Conservation (phyloP, 2,888 invertebrate genomes). For the Globia sparganii region DNA sequence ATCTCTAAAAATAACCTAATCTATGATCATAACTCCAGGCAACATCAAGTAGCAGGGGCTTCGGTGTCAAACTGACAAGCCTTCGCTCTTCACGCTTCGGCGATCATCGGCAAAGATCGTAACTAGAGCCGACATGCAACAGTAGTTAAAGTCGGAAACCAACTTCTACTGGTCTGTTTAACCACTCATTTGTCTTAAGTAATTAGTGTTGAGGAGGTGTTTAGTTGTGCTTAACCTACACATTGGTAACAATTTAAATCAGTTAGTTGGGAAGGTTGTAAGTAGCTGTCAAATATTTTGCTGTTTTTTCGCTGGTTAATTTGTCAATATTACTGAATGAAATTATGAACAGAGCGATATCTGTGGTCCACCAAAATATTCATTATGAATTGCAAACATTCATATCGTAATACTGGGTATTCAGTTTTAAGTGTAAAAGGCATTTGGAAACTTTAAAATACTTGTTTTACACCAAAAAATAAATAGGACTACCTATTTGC, state of each 20-base stretch:
- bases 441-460: neutral
- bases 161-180: constrained; percentile 42
- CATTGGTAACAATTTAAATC: neutral
- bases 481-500: neutral
- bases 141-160: constrained; percentile 50
- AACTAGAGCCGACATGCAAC: constrained; percentile 44
- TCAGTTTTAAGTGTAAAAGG: no score
- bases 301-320: no score
- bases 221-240: constrained; percentile 7
- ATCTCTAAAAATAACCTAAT: constrained; percentile 11
- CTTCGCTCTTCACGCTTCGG: constrained; percentile 54
- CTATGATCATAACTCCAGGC: neutral
- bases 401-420: neutral
- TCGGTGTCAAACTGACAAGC: constrained; percentile 62
- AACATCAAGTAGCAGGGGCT: constrained; percentile 42
- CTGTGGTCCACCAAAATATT: neutral
- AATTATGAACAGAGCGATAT: neutral
- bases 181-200: constrained; percentile 49
- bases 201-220: constrained; percentile 32
- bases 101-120: constrained; percentile 46
- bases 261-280: no score
- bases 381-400: neutral
- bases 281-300: neutral
- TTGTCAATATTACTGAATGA: neutral
- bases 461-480: neutral